A percentile compares a stretch with the other conserved stretches of the same genome.
Evolutionary conservation across 1,140 invertebrate genomes (phyloP).

Genomic region (Solenopsis invicta): DNA sequence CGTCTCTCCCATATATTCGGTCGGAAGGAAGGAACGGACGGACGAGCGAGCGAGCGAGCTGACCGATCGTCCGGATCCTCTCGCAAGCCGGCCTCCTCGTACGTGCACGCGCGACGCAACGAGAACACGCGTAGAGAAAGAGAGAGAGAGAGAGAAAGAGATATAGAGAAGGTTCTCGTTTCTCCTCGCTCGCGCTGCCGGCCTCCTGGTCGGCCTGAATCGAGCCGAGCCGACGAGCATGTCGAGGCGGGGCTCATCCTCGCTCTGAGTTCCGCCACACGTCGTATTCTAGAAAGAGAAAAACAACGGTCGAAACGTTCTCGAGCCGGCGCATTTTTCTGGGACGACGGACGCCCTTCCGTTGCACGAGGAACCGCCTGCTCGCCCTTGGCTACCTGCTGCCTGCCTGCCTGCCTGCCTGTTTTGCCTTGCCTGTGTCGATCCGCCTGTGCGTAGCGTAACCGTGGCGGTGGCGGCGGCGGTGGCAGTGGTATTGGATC

Average conservation of each 20-base stretch:
- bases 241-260: conserved; percentile 75
- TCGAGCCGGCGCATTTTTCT: conserved; percentile 39
- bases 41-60: too few relatives aligned
- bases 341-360: conserved; percentile 31
- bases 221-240: too few relatives aligned
- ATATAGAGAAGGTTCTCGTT: conserved; percentile 70
- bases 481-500: conserved; percentile 33
- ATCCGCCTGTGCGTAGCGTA: conserved; percentile 40
- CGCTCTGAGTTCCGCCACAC: conserved; percentile 59
- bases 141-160: not conserved
- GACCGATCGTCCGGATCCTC: conserved; percentile 67
- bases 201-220: conserved; percentile 45
- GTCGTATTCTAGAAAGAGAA: conserved; percentile 45
- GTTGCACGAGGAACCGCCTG: not conserved
- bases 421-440: conserved; percentile 11
- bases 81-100: conserved; percentile 78
- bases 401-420: not conserved
- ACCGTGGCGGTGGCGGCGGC: conserved; percentile 40
- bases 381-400: conserved; percentile 33
- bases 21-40: too few relatives aligned
- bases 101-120: conserved; percentile 66
- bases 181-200: conserved; percentile 66
- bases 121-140: conserved; percentile 29
- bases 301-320: conserved; percentile 41
- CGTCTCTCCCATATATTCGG: not conserved